Evolutionary conservation across 2,113 vertebrate species (phyloP), one percentile per base, ranked within the genome.

Genomic region (Strix uralensis): DNA sequence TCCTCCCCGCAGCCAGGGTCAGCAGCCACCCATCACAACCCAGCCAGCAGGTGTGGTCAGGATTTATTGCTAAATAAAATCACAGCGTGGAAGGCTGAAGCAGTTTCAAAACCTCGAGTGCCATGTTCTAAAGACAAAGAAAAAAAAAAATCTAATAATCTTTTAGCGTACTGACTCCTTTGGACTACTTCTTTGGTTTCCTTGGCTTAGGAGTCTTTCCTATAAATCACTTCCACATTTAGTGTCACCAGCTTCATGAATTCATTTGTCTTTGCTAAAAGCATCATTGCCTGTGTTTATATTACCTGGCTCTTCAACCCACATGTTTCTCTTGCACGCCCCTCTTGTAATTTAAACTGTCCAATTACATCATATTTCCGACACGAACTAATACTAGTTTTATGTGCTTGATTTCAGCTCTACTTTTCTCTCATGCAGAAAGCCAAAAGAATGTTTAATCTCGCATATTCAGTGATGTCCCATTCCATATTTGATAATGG

Each of bases 201-300:
- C 49, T 90, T 82, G 70, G 70, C 70, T 82, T n/a, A 71, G 30
- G 40, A 87, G 29, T 49, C 70, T 52, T 78, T 91, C 58, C 81
- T 54, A 90, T 92, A 85, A 96, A 96, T 96, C 92, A 80, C 54
- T 88, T 80, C 34, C 30, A 90, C 58, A 58, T 71, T 91, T 86
- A 94, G 46, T 70, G 87, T 92, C 96, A 96, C 27, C 55, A 86
- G 78, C 49, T 72, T 92, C 92, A 85, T 13, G 44, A 91, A 95
- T 94, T 80, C 78, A 96, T 90, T 89, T 95, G 73, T 90, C 93
- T 92, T 63, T 85, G 74, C 90, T 94, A 61, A 90, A 91, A 91
- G 86, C 78, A 62, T 75, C 79, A 73, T 34, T 11, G 8, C 81
- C 40, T 38, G 49, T 87, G 61, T 58, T 95, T 67, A 2, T 46